A percentile compares a stretch with the other conserved stretches of the same genome.
Evolutionary conservation across 2,888 invertebrate species (phyloP).

Genomic region (Andrena fulva): DNA sequence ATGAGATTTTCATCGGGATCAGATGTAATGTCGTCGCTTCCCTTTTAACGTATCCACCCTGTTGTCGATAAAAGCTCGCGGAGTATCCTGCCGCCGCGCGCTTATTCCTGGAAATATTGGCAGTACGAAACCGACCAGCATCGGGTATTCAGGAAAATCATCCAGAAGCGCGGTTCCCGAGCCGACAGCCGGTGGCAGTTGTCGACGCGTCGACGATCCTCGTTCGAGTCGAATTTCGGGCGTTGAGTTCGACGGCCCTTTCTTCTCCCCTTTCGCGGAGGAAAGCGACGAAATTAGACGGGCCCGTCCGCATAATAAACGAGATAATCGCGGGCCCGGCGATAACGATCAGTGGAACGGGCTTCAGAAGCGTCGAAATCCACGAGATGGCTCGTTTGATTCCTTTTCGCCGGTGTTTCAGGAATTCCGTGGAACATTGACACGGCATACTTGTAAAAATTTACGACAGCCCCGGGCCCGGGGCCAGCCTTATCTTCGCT

Average conservation of each 20-base stretch:
- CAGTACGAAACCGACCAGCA: neutral
- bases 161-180: too few species aligned
- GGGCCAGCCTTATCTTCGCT: slow-evolving; percentile 68
- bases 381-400: slow-evolving; percentile 55
- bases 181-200: too few species aligned
- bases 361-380: slow-evolving; percentile 30
- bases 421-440: slow-evolving; percentile 72
- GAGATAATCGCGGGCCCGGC: slow-evolving; percentile 52
- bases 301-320: slow-evolving; percentile 47
- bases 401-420: slow-evolving; percentile 53
- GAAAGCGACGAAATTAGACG: slow-evolving; percentile 27
- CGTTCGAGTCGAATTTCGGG: neutral
- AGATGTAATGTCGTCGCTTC: slow-evolving; percentile 37
- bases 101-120: slow-evolving; percentile 22
- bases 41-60: slow-evolving; percentile 24
- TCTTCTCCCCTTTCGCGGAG: neutral
- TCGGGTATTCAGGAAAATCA: neutral
- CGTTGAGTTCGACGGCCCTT: neutral
- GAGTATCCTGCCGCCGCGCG: neutral
- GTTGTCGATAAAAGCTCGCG: slow-evolving; percentile 17
- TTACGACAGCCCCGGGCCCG: slow-evolving; percentile 60
- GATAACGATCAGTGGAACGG: slow-evolving; percentile 45
- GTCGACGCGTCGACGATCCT: neutral
- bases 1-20: slow-evolving; percentile 71
- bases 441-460: slow-evolving; percentile 70